These are phyloP conservation scores for Apis florea DNA, from an alignment of 1,140 invertebrate genomes.

Conservation along the genomic window DNA sequence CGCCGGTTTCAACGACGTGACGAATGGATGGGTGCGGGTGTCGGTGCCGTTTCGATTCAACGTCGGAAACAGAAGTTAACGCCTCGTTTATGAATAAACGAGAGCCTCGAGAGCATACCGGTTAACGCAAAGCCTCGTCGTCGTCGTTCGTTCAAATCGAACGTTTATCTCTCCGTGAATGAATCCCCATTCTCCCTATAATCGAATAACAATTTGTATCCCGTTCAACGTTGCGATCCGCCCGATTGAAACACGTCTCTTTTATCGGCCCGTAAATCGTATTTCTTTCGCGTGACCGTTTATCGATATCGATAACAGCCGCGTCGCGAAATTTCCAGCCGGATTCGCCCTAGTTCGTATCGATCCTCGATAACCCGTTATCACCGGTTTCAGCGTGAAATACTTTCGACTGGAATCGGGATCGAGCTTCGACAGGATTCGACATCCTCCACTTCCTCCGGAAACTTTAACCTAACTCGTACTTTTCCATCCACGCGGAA, in stretches of 20 bases:
- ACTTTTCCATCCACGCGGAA: not conserved
- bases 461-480: not conserved
- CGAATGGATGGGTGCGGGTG: not conserved
- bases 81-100: not conserved
- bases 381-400: not conserved
- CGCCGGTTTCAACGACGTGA: no score
- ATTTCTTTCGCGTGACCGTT: slow-evolving; percentile 5
- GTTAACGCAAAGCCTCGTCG: not conserved
- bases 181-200: not conserved
- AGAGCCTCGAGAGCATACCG: not conserved
- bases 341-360: not conserved
- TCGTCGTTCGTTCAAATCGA: not conserved
- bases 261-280: slow-evolving; percentile 5
- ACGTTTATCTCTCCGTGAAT: not conserved
- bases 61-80: not conserved
- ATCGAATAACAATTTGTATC: not conserved
- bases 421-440: not conserved
- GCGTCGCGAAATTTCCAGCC: not conserved
- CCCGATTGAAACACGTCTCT: not conserved
- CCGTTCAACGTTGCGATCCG: not conserved
- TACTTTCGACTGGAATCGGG: not conserved
- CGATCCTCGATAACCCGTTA: not conserved
- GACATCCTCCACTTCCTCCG: not conserved
- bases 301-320: slow-evolving; percentile 13
- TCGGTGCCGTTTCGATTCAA: not conserved